Conservation (phyloP, 1,140 invertebrate genomes). For the Venturia canescens region DNA sequence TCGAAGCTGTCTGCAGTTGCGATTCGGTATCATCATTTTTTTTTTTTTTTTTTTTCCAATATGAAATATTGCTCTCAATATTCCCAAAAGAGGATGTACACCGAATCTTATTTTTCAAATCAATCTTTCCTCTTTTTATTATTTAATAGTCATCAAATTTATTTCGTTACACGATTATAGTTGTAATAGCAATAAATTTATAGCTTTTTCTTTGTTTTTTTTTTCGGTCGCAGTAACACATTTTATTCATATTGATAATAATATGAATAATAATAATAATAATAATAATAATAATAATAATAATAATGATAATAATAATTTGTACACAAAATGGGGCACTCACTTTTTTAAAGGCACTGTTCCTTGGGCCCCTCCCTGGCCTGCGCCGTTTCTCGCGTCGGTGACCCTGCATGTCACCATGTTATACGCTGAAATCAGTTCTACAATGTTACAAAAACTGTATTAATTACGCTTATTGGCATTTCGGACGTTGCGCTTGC, state of each 20-base stretch:
- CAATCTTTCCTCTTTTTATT: constrained; percentile 23
- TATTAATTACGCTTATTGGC: constrained; percentile 60
- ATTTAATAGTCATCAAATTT: not conserved
- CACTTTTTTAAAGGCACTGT: constrained; percentile 99
- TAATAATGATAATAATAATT: constrained; percentile 32
- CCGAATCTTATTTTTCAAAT: constrained; percentile 4
- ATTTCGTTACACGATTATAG: constrained; percentile 2
- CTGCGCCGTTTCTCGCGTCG: constrained; percentile 92
- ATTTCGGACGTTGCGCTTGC: constrained; percentile 58
- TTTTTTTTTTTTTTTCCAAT: too few relatives aligned
- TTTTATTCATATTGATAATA: too few relatives aligned
- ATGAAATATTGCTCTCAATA: constrained; percentile 19
- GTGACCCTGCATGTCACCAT: constrained; percentile 97
- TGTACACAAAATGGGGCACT: constrained; percentile 75
- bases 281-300: not conserved
- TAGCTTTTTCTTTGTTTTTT: not conserved
- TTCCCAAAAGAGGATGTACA: constrained; percentile 35
- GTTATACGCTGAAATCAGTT: constrained; percentile 93
- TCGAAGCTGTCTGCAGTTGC: not conserved
- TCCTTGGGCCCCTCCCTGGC: constrained; percentile 87
- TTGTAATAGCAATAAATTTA: not conserved
- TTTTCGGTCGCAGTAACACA: too few relatives aligned
- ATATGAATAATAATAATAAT: too few relatives aligned
- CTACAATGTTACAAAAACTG: constrained; percentile 74
- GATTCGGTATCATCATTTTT: constrained; percentile 18